phyloP scores from a whole-genome alignment of 2,797 vertebrate species.

The Enteromius viviparus region DNA sequence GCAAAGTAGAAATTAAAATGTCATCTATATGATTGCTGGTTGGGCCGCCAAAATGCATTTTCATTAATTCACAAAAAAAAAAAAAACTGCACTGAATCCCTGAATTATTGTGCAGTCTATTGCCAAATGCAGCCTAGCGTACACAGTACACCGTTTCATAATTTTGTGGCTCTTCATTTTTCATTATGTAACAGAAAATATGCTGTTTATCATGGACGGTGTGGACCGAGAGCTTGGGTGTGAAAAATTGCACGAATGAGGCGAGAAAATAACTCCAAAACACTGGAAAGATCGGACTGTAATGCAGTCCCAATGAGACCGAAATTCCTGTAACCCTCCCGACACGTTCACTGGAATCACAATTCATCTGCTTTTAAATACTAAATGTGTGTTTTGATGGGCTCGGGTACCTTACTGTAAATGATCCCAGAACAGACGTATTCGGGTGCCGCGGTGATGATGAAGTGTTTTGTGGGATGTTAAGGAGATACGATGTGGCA shows the following conservation, averaged over 20 bases:
- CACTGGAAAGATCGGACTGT: slow-evolving; percentile 29
- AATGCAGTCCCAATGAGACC: slow-evolving; percentile 12
- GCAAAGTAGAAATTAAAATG: slow-evolving; percentile 50
- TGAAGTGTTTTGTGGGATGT: slow-evolving; percentile 26
- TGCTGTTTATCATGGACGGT: slow-evolving; percentile 43
- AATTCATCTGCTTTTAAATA: slow-evolving; percentile 1
- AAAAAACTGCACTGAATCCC: background rate
- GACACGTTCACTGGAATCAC: background rate
- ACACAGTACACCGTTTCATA: background rate
- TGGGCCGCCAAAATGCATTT: slow-evolving; percentile 33
- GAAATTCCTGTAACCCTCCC: slow-evolving; percentile 2
- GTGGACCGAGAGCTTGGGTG: slow-evolving; percentile 8
- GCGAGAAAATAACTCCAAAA: slow-evolving; percentile 24
- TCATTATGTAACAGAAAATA: slow-evolving; percentile 36
- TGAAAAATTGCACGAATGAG: slow-evolving; percentile 24
- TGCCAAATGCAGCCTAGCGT: background rate
- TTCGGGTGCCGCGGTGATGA: slow-evolving; percentile 4
- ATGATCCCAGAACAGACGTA: background rate
- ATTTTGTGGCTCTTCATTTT: background rate
- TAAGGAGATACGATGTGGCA: background rate
- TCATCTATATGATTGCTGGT: slow-evolving; percentile 42
- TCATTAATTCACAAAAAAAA: slow-evolving; percentile 9
- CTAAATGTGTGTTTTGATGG: slow-evolving; percentile 9
- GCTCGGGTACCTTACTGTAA: background rate
- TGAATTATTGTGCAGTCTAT: slow-evolving; percentile 5